Base-by-base conservation (phyloP, 2,888 invertebrate species). In the Oscheius myriophilus region DNA sequence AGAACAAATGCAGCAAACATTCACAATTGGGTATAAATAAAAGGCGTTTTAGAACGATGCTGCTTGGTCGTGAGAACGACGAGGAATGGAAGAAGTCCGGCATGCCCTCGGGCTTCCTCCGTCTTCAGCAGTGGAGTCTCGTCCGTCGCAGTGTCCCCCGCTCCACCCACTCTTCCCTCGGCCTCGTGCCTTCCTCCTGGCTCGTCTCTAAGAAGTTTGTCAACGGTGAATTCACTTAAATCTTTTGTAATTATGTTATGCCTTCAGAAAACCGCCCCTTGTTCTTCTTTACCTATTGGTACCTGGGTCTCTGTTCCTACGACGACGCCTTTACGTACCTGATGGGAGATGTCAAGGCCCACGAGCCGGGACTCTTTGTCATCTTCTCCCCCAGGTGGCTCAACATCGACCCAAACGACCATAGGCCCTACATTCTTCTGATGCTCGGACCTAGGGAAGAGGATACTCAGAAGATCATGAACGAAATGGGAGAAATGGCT, bases 361-460 rank as follows among this genome's bases (percentile, higher is more conserved):
- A 70, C 0, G 62, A 67, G 52, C 67, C 72, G 46, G 70, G 73
- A 14, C 52, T 73, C 7, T 79, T 79, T 53, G 73, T 68, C 7
- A 78, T 79, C 12, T 78, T 76, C 71, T 76, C 75, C 7, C 79
- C 78, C 0, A 55, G 55, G 0, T 78, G 76, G 76, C 67, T 78
- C 18, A 78, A 78, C 49, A 66, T 71, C 2, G 69, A 78, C 39
- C 72, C 73, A 2, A 53, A 61, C 12, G 78, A 79, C 14, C 63
- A 55, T 39, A 63, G 79, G n/a, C 77, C 77, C n/a, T 79, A 59
- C 43, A 62, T 76, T 39, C 53, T 79, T 23, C 61, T 78, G 65
- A 70, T 78, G 62, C 57, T 61, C 46, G 18, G 41, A 12, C n/a
- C 12, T 1, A 42, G 61, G n/a, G 39, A 46, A 25, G 43, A 45